These are phyloP conservation scores for Melanotaenia boesemani DNA, from an alignment of 2,797 vertebrate genomes.

Conservation along the genomic window DNA sequence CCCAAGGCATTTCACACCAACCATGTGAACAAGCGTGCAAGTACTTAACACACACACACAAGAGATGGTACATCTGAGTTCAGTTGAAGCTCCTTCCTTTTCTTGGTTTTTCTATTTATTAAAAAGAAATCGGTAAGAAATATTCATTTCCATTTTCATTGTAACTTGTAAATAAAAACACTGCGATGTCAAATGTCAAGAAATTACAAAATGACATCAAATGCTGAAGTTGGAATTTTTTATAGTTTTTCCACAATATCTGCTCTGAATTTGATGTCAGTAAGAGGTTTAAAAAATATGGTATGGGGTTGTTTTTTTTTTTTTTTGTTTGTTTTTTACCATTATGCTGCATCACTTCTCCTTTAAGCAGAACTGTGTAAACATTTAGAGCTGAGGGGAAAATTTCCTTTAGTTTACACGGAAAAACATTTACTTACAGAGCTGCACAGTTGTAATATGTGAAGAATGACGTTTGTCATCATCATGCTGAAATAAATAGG, in stretches of 20 bases:
- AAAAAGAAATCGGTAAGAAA: background rate
- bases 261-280: background rate
- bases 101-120: constrained; percentile 26
- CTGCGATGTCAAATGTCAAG: background rate
- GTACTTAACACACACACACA: constrained; percentile 29
- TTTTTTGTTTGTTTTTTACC: background rate
- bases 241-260: background rate
- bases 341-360: background rate
- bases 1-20: constrained; percentile 64
- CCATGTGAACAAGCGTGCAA: constrained; percentile 56
- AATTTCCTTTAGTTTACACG: background rate
- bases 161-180: background rate
- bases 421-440: background rate
- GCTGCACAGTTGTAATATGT: background rate
- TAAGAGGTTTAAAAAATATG: background rate
- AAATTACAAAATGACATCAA: background rate
- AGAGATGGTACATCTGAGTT: constrained; percentile 20
- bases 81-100: constrained; percentile 31
- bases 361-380: background rate
- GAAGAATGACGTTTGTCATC: background rate
- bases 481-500: background rate
- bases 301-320: background rate
- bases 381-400: background rate
- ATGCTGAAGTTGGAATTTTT: background rate
- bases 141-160: background rate